These are phyloP conservation scores for Podilymbus podiceps DNA, from an alignment of 2,113 vertebrate species.

Conservation along the genomic window DNA sequence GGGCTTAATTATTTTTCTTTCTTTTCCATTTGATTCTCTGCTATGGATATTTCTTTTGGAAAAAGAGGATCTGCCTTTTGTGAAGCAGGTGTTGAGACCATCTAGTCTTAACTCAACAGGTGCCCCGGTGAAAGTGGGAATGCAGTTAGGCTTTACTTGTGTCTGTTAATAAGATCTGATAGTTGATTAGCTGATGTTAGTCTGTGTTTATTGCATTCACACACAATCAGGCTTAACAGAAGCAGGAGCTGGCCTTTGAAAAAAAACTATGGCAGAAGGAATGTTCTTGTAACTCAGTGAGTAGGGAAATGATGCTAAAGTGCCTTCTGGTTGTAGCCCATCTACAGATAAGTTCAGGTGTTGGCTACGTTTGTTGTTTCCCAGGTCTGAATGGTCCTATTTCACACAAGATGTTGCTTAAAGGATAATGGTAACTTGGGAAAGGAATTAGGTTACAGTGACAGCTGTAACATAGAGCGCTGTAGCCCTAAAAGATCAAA, in stretches of 20 bases:
- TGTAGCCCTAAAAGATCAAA: not conserved
- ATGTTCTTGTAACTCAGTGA: not conserved
- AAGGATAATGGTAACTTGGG: not conserved
- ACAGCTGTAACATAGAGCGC: not conserved
- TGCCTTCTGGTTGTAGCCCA: not conserved
- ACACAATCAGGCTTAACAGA: not conserved
- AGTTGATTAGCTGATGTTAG: not conserved
- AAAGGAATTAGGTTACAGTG: not conserved
- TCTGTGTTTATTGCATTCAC: not conserved
- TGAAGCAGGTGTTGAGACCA: not conserved
- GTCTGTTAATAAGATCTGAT: not conserved
- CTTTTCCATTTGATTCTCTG: not conserved
- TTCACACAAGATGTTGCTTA: slow-evolving; percentile 1
- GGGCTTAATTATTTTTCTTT: not conserved
- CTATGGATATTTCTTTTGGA: not conserved
- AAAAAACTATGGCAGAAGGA: not conserved
- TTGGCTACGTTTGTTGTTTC: not conserved
- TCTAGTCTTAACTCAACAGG: not conserved
- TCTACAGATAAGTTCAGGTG: not conserved
- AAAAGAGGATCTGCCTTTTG: not conserved
- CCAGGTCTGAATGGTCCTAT: not conserved
- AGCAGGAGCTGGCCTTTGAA: not conserved
- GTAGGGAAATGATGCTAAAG: not conserved
- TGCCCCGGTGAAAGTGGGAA: not conserved
- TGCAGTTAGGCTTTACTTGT: not conserved